phyloP scores from a whole-genome alignment of 2,113 vertebrate species.

The Eleginops maclovinus region DNA sequence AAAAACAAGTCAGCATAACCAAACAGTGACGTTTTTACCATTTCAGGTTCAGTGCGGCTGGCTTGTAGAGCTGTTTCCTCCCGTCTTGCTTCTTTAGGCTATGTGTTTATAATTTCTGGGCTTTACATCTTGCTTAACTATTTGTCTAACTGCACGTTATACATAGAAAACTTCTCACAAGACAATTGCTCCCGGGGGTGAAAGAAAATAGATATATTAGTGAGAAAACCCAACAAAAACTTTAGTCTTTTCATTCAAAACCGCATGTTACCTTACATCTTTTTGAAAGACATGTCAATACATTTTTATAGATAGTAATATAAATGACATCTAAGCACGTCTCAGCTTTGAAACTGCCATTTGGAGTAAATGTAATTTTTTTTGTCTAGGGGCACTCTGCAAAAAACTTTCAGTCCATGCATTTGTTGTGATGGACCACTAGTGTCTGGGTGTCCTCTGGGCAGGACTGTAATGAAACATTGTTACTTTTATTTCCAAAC shows the following conservation, averaged over 20 bases:
- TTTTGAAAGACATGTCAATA: no score
- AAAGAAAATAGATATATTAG: background rate
- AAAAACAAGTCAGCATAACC: background rate
- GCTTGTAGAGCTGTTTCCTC: background rate
- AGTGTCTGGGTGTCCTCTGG: constrained; percentile 3
- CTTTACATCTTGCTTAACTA: background rate
- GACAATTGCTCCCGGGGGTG: background rate
- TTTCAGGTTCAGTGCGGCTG: background rate
- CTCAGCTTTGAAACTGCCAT: background rate
- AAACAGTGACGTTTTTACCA: background rate
- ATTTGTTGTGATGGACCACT: constrained; percentile 8
- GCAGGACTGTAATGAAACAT: constrained; percentile 10
- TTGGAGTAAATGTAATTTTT: background rate
- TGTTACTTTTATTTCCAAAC: constrained; percentile 50
- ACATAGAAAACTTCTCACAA: background rate
- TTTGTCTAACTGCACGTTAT: background rate
- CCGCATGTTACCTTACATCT: no score
- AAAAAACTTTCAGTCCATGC: background rate
- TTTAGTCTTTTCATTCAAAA: background rate
- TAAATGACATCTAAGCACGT: background rate
- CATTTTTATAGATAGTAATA: background rate
- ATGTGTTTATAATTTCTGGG: background rate
- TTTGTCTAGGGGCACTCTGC: constrained; percentile 2
- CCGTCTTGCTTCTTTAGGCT: background rate
- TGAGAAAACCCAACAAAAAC: background rate